phyloP scores from a whole-genome alignment of 2,797 vertebrate species.

The Dryobates pubescens region DNA sequence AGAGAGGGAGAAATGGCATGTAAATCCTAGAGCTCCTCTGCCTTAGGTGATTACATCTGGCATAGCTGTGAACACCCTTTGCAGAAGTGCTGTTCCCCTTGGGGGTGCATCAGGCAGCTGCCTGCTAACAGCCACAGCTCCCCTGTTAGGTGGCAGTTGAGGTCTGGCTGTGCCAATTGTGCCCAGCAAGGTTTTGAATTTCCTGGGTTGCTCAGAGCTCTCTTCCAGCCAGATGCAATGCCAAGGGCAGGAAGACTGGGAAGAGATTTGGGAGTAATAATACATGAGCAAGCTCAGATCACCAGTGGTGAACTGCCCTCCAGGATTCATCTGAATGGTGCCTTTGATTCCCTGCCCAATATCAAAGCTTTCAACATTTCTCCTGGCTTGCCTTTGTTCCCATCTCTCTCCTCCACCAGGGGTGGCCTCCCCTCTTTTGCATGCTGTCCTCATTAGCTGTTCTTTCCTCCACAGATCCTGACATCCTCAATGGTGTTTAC shows the following conservation, averaged over 20 bases:
- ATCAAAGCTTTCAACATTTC: background rate
- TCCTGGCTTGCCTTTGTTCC: background rate
- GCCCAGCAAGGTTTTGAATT: background rate
- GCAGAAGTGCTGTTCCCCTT: background rate
- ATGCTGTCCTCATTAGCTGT: background rate
- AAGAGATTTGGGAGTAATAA: background rate
- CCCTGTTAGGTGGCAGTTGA: background rate
- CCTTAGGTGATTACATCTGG: background rate
- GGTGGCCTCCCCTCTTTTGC: background rate
- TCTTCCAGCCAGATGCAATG: fast-evolving
- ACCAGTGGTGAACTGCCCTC: background rate
- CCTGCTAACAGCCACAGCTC: background rate
- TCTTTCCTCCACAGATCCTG: constrained; percentile 80
- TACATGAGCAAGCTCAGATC: background rate
- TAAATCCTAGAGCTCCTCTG: background rate
- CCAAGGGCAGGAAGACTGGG: background rate
- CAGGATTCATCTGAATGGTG: background rate
- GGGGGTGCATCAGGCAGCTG: background rate
- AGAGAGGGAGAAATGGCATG: background rate
- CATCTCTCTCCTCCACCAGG: background rate
- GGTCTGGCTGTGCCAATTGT: background rate
- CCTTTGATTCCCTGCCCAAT: background rate
- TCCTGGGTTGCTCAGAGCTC: background rate
- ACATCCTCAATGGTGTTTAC: constrained; percentile 92
- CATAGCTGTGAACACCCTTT: background rate